Evolutionary conservation across 2,888 invertebrate genomes (phyloP), one percentile per base, ranked within the genome.

Genomic region (Apocheima hispidaria): DNA sequence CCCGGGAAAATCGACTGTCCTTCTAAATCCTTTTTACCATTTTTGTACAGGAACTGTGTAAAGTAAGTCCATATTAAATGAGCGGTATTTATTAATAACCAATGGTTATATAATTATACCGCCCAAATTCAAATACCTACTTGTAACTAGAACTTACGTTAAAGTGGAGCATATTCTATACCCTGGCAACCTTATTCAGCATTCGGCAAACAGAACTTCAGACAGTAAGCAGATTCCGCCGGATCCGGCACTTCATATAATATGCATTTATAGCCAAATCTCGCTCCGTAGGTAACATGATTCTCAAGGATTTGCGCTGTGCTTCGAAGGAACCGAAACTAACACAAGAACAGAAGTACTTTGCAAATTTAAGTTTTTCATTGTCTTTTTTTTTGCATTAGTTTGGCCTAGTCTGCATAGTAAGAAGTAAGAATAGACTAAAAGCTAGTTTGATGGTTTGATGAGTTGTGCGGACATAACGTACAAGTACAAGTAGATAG

Each of bases 231-330:
- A 66, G 71, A 69, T 69, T 68, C 43, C 30, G 33, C 35, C 51
- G 51, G 40, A 53, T 53, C 62, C 61, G 60, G 50, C 61, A 65
- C 68, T 75, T 72, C 74, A 77, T 81, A 66, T 72, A 77, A 78
- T 79, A 81, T 81, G 76, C 75, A 81, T 78, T 74, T 67, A 72
- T 74, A 78, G 70, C 69, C 66, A 68, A 54, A 59, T 53, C 52
- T 44, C 46, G 10, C 30, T 60, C 48, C 51, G 49, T n/a, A 58
- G 30, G 36, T 16, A 52, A 49, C 48, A 59, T 59, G 58, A 60
- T 54, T 43, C 63, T 12, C 33, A 41, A 43, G 41, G 60, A 60
- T 55, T 60, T 55, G 35, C 23, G 28, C 49, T 16, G 18, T 18
- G 28, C 49, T 16, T n/a, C 43, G 26, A 40, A 46, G 38, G 46